These are phyloP conservation scores for Rhabdornis inornatus DNA, from an alignment of 2,113 vertebrate genomes.

Conservation along the genomic window DNA sequence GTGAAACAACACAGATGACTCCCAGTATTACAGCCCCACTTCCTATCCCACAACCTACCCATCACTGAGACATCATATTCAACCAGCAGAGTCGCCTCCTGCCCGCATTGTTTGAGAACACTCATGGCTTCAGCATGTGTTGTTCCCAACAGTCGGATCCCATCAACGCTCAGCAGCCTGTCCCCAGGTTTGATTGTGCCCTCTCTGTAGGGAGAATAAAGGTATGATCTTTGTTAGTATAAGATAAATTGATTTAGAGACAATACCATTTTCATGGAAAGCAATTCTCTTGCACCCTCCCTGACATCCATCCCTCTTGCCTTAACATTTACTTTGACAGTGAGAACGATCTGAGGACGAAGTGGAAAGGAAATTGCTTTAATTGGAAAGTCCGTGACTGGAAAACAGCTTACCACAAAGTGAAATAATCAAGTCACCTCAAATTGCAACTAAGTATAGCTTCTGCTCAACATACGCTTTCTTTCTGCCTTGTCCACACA, in stretches of 20 bases:
- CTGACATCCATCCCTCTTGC: constrained; percentile 8
- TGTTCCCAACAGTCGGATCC: constrained; percentile 92
- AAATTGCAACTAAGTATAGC: constrained; percentile 6
- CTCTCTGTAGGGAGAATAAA: constrained; percentile 80
- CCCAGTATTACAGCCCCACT: background rate
- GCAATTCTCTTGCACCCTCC: background rate
- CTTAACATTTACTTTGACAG: constrained; percentile 43
- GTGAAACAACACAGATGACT: background rate
- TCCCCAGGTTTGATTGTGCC: constrained; percentile 94
- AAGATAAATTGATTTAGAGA: constrained; percentile 15
- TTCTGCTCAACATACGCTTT: constrained; percentile 33
- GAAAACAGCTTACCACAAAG: constrained; percentile 40
- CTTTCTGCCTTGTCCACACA: background rate
- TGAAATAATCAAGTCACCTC: constrained; percentile 39
- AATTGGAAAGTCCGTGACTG: constrained; percentile 56
- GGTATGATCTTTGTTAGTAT: constrained; percentile 51
- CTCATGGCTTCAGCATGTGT: constrained; percentile 94
- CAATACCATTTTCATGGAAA: constrained; percentile 40
- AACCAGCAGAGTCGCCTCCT: constrained; percentile 92
- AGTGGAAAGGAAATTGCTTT: constrained; percentile 49
- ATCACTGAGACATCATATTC: constrained; percentile 98
- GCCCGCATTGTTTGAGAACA: constrained; percentile 95
- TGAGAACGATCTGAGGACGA: background rate
- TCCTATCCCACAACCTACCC: constrained; percentile 73
- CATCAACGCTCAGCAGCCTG: constrained; percentile 92